These are phyloP conservation scores for Hyposmocoma kahamanoa DNA, from an alignment of 1,140 invertebrate species.

Conservation along the genomic window DNA sequence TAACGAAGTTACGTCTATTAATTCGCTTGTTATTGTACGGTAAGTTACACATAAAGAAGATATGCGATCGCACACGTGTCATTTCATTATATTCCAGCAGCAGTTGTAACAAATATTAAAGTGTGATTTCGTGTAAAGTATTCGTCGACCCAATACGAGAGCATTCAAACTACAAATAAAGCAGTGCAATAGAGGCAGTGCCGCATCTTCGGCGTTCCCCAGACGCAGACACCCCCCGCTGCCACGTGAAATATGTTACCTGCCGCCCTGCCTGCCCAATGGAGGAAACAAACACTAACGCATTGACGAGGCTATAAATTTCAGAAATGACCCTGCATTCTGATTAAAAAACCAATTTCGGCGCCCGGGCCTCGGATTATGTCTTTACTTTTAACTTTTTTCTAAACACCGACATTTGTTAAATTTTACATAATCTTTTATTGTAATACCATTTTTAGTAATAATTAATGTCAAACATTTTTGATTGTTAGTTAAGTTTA, in stretches of 20 bases:
- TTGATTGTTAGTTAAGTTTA: not conserved
- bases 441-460: conserved; percentile 1
- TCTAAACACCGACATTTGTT: not conserved
- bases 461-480: conserved; percentile 2
- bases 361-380: conserved; percentile 23
- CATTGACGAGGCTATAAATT: conserved; percentile 56
- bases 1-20: too few relatives aligned
- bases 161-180: too few relatives aligned
- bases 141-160: too few relatives aligned
- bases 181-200: not conserved
- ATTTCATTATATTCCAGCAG: too few relatives aligned
- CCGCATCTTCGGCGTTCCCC: conserved; percentile 18
- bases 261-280: conserved; percentile 44
- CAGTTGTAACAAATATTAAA: too few relatives aligned
- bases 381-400: conserved; percentile 5
- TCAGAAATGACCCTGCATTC: conserved; percentile 43
- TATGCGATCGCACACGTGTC: too few relatives aligned
- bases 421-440: conserved; percentile 4
- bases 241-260: conserved; percentile 55
- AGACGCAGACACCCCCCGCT: conserved; percentile 50
- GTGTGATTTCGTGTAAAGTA: too few relatives aligned
- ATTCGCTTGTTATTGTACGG: too few relatives aligned
- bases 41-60: too few relatives aligned
- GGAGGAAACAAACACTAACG: conserved; percentile 57
- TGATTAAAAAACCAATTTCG: conserved; percentile 58